These are phyloP conservation scores for Perizoma affinitatum DNA, from an alignment of 2,888 invertebrate species.

Conservation along the genomic window DNA sequence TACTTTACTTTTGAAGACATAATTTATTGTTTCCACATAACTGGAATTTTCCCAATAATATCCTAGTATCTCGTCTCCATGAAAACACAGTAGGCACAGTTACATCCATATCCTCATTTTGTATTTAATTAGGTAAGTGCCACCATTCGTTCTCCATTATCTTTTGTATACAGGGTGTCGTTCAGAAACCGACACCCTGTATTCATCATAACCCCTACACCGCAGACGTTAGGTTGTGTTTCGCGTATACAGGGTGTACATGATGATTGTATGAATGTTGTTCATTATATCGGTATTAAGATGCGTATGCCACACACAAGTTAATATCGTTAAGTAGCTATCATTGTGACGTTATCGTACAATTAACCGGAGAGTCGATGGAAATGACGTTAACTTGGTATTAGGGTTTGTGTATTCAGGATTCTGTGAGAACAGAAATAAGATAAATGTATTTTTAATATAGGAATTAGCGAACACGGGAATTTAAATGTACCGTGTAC, in stretches of 20 bases:
- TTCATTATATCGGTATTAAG: constrained; percentile 21
- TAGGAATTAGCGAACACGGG: too few species aligned
- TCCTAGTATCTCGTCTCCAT: constrained; percentile 3
- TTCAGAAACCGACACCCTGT: constrained; percentile 7
- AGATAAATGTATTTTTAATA: too few species aligned
- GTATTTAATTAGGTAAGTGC: constrained; percentile 29
- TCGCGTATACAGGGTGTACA: constrained; percentile 4
- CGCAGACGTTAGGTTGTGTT: constrained; percentile 4
- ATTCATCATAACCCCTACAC: too few species aligned
- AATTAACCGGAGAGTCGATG: constrained; percentile 2
- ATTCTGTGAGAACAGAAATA: too few species aligned
- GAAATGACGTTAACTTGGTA: neutral
- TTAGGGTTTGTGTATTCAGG: too few species aligned
- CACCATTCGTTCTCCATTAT: constrained; percentile 24
- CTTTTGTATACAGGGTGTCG: constrained; percentile 22
- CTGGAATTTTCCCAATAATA: constrained; percentile 1
- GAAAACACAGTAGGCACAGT: constrained; percentile 8
- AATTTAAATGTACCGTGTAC: too few species aligned
- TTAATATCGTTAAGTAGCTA: constrained; percentile 21
- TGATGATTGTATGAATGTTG: neutral
- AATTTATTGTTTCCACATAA: neutral
- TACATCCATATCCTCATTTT: constrained; percentile 21
- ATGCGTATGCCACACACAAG: constrained; percentile 14
- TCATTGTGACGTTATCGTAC: constrained; percentile 16
- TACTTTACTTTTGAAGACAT: neutral